These are phyloP conservation scores for Chiloscyllium plagiosum DNA, from an alignment of 2,113 vertebrate genomes.

Conservation along the genomic window DNA sequence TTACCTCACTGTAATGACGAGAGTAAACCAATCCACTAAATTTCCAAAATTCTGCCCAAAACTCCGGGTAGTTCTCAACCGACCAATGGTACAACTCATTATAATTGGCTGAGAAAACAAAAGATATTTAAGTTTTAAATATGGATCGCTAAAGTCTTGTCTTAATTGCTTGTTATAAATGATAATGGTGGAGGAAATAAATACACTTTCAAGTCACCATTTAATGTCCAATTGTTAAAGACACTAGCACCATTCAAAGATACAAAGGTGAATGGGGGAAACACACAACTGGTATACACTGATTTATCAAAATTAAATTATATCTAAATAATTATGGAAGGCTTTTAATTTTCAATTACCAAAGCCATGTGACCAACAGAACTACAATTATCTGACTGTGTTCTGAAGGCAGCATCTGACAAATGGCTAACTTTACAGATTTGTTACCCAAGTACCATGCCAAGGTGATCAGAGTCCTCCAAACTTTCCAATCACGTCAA, in stretches of 20 bases:
- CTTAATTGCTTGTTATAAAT: not conserved
- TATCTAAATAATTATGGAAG: not conserved
- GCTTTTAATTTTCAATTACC: not conserved
- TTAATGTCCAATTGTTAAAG: not conserved
- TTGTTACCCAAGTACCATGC: not conserved
- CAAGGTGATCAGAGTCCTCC: not conserved
- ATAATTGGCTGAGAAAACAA: conserved; percentile 65
- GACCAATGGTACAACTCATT: conserved; percentile 89
- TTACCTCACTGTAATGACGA: conserved; percentile 76
- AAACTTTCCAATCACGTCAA: not conserved
- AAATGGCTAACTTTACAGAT: not conserved
- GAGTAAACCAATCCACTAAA: conserved; percentile 78
- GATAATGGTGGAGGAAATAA: not conserved
- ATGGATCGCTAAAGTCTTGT: not conserved
- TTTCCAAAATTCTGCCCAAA: conserved; percentile 88
- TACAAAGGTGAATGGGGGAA: not conserved
- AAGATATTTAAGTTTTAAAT: not conserved
- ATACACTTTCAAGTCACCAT: not conserved
- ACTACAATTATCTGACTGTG: not conserved
- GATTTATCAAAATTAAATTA: not conserved
- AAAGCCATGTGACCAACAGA: not conserved
- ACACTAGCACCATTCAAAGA: not conserved
- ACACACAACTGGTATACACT: not conserved
- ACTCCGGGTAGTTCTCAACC: conserved; percentile 74
- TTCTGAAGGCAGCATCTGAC: not conserved